Evolutionary conservation across 1,140 invertebrate species (phyloP).

Genomic region (Diabrotica virgifera): DNA sequence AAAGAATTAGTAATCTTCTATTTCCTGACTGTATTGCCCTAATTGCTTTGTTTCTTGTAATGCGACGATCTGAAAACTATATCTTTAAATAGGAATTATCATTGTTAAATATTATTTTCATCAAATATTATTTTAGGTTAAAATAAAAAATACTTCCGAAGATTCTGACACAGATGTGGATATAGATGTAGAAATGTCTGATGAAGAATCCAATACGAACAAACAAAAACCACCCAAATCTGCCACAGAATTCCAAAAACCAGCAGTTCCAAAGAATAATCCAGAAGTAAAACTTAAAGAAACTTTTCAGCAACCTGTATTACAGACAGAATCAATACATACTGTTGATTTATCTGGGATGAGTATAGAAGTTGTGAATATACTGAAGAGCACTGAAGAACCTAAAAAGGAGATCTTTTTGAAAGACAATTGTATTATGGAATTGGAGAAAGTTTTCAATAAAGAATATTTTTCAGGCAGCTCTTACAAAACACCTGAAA

Average conservation of each 20-base stretch:
- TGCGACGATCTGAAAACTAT: too few species aligned
- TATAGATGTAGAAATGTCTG: constrained; percentile 56
- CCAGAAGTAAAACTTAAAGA: not conserved
- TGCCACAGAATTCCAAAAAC: not conserved
- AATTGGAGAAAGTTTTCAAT: constrained; percentile 58
- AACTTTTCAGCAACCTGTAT: not conserved
- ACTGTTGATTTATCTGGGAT: constrained; percentile 19
- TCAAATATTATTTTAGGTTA: constrained; percentile 27
- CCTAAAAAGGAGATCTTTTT: constrained; percentile 51
- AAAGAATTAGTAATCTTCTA: too few species aligned
- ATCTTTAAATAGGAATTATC: too few species aligned
- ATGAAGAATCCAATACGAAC: constrained; percentile 32
- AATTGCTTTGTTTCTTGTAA: too few species aligned
- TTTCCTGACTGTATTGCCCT: too few species aligned
- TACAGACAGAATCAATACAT: constrained; percentile 9
- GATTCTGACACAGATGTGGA: constrained; percentile 57
- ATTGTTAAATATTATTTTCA: too few species aligned
- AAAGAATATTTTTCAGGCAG: constrained; percentile 61
- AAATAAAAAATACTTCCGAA: constrained; percentile 49
- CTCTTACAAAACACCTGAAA: constrained; percentile 56
- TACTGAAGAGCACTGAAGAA: constrained; percentile 37
- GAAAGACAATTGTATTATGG: constrained; percentile 48
- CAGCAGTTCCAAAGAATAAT: not conserved
- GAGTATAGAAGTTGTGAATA: constrained; percentile 24
- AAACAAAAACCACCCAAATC: constrained; percentile 21